Evolutionary conservation across 1,140 invertebrate species (phyloP).

Genomic region (Phocides pigmalion): DNA sequence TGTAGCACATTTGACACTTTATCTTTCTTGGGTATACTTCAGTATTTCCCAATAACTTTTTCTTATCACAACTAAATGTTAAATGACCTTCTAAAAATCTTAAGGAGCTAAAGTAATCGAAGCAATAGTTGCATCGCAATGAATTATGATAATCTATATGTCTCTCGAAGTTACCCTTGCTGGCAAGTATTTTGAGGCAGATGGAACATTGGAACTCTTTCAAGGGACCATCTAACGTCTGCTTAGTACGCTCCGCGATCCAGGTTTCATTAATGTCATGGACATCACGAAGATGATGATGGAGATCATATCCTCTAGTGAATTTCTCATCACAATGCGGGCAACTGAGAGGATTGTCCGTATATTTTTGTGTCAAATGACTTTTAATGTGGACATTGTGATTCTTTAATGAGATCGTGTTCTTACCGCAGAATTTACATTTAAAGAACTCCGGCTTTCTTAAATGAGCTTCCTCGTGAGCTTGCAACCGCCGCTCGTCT

Average conservation of each 20-base stretch:
- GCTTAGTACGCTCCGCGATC: conserved; percentile 63
- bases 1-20: conserved; percentile 78
- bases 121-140: conserved; percentile 81
- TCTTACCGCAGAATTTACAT: conserved; percentile 80
- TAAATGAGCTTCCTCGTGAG: conserved; percentile 71
- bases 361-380: conserved; percentile 70
- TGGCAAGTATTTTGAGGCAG: conserved; percentile 76
- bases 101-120: conserved; percentile 74
- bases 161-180: conserved; percentile 73
- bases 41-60: conserved; percentile 72
- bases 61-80: conserved; percentile 74
- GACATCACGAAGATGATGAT: conserved; percentile 69
- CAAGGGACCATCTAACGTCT: conserved; percentile 56
- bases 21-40: conserved; percentile 73
- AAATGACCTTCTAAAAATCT: conserved; percentile 77
- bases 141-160: conserved; percentile 81
- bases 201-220: conserved; percentile 78
- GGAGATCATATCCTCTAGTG: conserved; percentile 68
- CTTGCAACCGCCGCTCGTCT: conserved; percentile 62
- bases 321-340: conserved; percentile 71
- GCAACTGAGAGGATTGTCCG: conserved; percentile 72
- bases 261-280: conserved; percentile 74
- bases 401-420: conserved; percentile 68
- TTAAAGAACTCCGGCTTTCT: conserved; percentile 75
- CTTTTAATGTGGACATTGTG: conserved; percentile 75